Percentiles rank a stretch among this genome's conserved stretches.
Evolutionary conservation across 1,140 invertebrate species (phyloP).

Genomic region (Scaptomyza pallida): DNA sequence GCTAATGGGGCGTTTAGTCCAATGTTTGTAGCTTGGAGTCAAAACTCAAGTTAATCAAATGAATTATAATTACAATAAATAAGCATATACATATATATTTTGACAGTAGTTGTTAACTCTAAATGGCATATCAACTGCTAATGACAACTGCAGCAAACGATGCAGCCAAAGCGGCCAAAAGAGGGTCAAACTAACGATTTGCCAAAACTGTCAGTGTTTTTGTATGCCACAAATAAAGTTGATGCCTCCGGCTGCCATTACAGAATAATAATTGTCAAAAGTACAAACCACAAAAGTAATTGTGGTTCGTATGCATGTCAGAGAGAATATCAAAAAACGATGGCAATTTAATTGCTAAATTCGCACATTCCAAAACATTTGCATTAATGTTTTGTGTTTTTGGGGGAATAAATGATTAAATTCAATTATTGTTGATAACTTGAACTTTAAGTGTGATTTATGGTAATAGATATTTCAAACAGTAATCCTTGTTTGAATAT

Average conservation of each 20-base stretch:
- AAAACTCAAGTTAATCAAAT: slow-evolving; percentile 72
- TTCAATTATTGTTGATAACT: too few species aligned
- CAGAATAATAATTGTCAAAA: slow-evolving; percentile 16
- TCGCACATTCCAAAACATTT: too few species aligned
- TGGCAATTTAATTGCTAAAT: too few species aligned
- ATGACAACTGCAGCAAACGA: slow-evolving; percentile 37
- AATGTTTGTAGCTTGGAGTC: slow-evolving; percentile 22
- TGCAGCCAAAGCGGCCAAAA: slow-evolving; percentile 9
- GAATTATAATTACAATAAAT: slow-evolving; percentile 79
- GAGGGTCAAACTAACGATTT: slow-evolving; percentile 14
- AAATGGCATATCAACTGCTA: slow-evolving; percentile 52
- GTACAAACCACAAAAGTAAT: slow-evolving; percentile 9
- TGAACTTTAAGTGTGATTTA: too few species aligned
- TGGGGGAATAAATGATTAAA: too few species aligned
- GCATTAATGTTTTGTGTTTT: too few species aligned
- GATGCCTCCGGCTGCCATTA: slow-evolving; percentile 1
- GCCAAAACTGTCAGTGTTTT: slow-evolving; percentile 5
- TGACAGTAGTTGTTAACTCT: slow-evolving; percentile 49
- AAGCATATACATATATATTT: slow-evolving; percentile 55
- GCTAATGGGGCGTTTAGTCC: slow-evolving; percentile 79
- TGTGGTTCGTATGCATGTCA: not conserved
- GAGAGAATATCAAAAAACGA: not conserved
- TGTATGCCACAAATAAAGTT: slow-evolving; percentile 3
- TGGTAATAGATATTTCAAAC: too few species aligned
- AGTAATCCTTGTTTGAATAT: not conserved